Conservation (phyloP, 30 jellyfish, hydroid and myxozoan genomes). For the Sanderia malayensis region DNA sequence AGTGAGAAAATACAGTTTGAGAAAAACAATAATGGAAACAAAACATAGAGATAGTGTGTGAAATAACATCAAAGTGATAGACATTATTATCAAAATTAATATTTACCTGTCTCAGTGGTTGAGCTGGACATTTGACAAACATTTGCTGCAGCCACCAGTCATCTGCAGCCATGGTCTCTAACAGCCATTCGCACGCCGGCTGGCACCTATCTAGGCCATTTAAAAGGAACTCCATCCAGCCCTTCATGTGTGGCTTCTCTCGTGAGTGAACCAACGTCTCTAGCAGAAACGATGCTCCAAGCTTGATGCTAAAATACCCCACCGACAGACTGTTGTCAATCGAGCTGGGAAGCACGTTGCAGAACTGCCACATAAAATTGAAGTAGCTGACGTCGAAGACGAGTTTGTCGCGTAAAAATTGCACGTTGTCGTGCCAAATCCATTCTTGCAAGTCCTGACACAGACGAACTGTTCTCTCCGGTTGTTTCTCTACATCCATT, state of each 20-base stretch:
- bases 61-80: too few relatives aligned
- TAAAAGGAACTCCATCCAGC: constrained; percentile 85
- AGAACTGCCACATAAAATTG: constrained; percentile 92
- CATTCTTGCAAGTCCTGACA: constrained; percentile 70
- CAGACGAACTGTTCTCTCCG: constrained; percentile 39
- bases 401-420: constrained; percentile 84
- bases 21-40: too few relatives aligned
- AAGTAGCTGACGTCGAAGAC: constrained; percentile 76
- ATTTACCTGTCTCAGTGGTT: constrained; percentile 88
- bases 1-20: too few relatives aligned
- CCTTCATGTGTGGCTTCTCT: constrained; percentile 91
- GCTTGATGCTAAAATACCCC: constrained; percentile 64
- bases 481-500: constrained; percentile 52
- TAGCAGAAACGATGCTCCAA: constrained; percentile 74
- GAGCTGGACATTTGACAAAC: constrained; percentile 87
- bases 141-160: constrained; percentile 97
- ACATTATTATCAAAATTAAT: too few relatives aligned
- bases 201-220: constrained; percentile 78
- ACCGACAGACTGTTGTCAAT: constrained; percentile 41
- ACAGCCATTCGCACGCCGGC: constrained; percentile 94
- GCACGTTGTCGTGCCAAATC: constrained; percentile 86
- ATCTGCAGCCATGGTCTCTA: constrained; percentile 87
- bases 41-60: too few relatives aligned
- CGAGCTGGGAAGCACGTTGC: constrained; percentile 77
- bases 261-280: constrained; percentile 90